A percentile compares a stretch with the other conserved stretches of the same genome.
phyloP scores from a whole-genome alignment of 2,797 vertebrate species.

The Pempheris klunzingeri region DNA sequence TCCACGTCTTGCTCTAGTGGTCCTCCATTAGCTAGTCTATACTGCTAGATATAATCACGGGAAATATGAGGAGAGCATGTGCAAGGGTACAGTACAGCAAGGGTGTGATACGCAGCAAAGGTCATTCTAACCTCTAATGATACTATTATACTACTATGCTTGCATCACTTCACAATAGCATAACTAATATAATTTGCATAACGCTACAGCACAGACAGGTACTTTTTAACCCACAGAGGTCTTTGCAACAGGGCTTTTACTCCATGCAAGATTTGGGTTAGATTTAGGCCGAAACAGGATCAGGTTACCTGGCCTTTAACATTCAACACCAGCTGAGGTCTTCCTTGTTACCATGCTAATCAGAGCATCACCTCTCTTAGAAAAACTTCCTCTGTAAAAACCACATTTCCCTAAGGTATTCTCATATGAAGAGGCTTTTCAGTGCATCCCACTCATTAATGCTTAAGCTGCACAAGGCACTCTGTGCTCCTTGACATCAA shows the following conservation, averaged over 20 bases:
- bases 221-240: constrained; percentile 5
- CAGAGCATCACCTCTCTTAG: constrained; percentile 3
- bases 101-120: background rate
- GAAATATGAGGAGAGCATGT: background rate
- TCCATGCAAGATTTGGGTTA: background rate
- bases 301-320: background rate
- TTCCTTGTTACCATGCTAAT: constrained; percentile 38
- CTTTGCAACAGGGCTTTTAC: background rate
- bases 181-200: background rate
- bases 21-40: background rate
- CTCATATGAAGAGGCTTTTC: background rate
- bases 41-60: constrained; percentile 8
- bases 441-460: constrained; percentile 13
- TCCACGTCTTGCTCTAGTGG: background rate
- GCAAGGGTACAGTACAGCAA: no score
- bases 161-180: background rate
- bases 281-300: background rate
- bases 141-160: no score
- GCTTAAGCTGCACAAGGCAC: constrained; percentile 4
- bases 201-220: background rate
- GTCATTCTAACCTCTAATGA: background rate
- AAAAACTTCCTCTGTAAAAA: constrained; percentile 10
- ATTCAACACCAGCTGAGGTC: background rate
- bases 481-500: constrained; percentile 1
- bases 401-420: constrained; percentile 4